Conservation (phyloP, 2,888 invertebrate genomes). For the Pseudanteris insignis region DNA sequence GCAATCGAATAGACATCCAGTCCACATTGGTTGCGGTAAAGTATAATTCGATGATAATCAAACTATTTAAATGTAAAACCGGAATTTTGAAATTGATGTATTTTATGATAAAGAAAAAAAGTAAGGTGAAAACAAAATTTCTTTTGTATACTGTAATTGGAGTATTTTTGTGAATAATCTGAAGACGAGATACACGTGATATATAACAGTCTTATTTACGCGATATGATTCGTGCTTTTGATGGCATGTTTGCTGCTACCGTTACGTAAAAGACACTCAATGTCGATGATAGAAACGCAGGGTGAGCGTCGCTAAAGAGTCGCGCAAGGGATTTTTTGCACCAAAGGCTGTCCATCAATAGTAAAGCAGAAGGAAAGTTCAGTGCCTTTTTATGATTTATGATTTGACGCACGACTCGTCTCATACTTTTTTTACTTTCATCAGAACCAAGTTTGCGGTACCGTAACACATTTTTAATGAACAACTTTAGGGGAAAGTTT, state of each 20-base stretch:
- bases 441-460: slow-evolving; percentile 7
- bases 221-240: too few relatives aligned
- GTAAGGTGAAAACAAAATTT: too few relatives aligned
- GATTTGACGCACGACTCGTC: slow-evolving; percentile 8
- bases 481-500: slow-evolving; percentile 5
- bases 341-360: slow-evolving; percentile 24
- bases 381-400: slow-evolving; percentile 29
- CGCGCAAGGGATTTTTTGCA: slow-evolving; percentile 25
- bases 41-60: too few relatives aligned
- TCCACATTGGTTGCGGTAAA: too few relatives aligned
- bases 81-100: too few relatives aligned
- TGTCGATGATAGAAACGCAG: slow-evolving; percentile 9
- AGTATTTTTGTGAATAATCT: too few relatives aligned
- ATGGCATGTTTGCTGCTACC: not conserved
- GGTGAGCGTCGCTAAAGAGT: slow-evolving; percentile 24
- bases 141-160: too few relatives aligned
- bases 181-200: too few relatives aligned
- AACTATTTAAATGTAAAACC: too few relatives aligned
- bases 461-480: slow-evolving; percentile 29
- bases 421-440: slow-evolving; percentile 7
- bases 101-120: too few relatives aligned
- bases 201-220: too few relatives aligned
- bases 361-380: slow-evolving; percentile 22
- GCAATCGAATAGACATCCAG: too few relatives aligned
- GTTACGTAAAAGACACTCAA: slow-evolving; percentile 14